Base-by-base conservation (phyloP, 2,888 invertebrate species). In the Escarpia spicata region DNA sequence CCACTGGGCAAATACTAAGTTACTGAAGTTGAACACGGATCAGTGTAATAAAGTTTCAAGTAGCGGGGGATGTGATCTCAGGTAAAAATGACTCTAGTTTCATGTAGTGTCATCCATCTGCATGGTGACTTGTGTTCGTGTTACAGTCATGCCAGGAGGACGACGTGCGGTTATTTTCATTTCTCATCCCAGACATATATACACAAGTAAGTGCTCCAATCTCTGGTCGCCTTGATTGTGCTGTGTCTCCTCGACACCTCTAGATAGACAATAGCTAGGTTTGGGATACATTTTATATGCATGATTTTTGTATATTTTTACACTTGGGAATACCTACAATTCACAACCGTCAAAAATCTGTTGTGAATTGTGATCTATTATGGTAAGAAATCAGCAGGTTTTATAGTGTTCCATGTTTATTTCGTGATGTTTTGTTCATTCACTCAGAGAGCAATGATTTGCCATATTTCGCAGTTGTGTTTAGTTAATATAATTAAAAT, bases 131-230 rank as follows among this genome's bases (percentile, higher is more conserved):
- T 75, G 75, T 75, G 3, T 75, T 19, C 26, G 12, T 37, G 15
- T 96, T 96, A 45, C 95, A 97, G 97, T 97, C 98, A 94, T 98
- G 99, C 96, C 98, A 99, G 96, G 98, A 98, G 96, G 98, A 98
- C 96, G 99, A 99, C 97, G 98, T 98, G 92, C 97, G 98, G 95
- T 97, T 99, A 96, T 98, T 99, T 96, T 98, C 98, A 95, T 99
- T 98, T 97, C 97, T 99, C 95, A 97, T 99, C 96, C 99, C 99
- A 92, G 99, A 99, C 96, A 97, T 99, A 93, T 99, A 98, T 97
- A 97, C 98, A 96, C 98, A 98, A 96, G 96, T 97, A 95, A 94
- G 95, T 93, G 26, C 26, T 26, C 26, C 19, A 26, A 26, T n/a
- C 75, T 75, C 26, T 75, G 2, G 19, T 26, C n/a, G 6, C n/a